These are phyloP conservation scores for Tetragonula clypearis DNA, from an alignment of 1,140 invertebrate genomes.

Conservation along the genomic window DNA sequence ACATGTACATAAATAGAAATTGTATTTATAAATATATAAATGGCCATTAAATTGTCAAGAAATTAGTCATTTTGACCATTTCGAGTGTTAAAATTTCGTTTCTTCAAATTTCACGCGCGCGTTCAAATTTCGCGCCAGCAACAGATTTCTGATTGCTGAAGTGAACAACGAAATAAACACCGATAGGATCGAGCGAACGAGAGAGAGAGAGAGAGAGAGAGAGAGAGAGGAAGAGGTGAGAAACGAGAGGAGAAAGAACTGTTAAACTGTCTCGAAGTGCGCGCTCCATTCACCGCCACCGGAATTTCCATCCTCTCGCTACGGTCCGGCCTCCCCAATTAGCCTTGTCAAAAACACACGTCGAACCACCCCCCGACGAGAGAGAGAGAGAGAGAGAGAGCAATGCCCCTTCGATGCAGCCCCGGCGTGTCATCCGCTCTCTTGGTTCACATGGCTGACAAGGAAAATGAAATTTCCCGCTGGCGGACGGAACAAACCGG, in stretches of 20 bases:
- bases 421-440: neutral
- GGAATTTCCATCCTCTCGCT: slow-evolving; percentile 16
- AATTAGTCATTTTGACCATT: no score
- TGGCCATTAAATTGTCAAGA: no score
- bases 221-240: no score
- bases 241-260: neutral
- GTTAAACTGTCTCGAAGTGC: slow-evolving; percentile 14
- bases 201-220: neutral
- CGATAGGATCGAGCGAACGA: no score
- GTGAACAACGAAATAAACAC: no score
- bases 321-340: slow-evolving; percentile 12
- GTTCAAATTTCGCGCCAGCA: no score
- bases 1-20: no score
- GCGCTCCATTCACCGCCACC: neutral
- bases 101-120: neutral
- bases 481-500: slow-evolving; percentile 3
- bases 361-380: slow-evolving; percentile 7
- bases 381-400: neutral
- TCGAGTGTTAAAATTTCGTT: neutral
- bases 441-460: slow-evolving; percentile 14
- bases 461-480: slow-evolving; percentile 45
- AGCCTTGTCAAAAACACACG: slow-evolving; percentile 37
- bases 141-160: no score
- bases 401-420: neutral
- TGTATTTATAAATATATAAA: no score